These are phyloP conservation scores for Latrodectus elegans DNA, from an alignment of 2,888 invertebrate species.

Conservation along the genomic window DNA sequence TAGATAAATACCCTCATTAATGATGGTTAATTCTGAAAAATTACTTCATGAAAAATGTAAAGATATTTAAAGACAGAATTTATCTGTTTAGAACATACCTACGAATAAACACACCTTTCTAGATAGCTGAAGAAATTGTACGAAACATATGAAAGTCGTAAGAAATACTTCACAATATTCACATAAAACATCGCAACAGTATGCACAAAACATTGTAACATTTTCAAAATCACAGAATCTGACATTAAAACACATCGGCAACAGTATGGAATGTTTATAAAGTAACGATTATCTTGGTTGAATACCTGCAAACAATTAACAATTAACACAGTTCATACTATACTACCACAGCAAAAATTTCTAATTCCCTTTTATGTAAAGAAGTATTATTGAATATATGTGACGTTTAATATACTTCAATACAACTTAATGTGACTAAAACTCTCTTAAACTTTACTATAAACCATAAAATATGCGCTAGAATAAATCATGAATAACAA, in stretches of 20 bases:
- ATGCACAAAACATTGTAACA: conserved; percentile 64
- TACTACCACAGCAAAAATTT: background rate
- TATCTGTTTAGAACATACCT: background rate
- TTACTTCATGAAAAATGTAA: background rate
- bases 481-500: background rate
- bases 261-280: conserved; percentile 63
- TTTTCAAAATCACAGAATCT: conserved; percentile 65
- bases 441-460: background rate
- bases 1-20: background rate
- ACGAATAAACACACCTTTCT: conserved; percentile 24
- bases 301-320: conserved; percentile 46
- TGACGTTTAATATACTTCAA: background rate
- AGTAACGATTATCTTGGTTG: conserved; percentile 38
- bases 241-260: conserved; percentile 61
- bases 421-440: background rate
- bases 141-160: conserved; percentile 43
- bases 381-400: too few species aligned
- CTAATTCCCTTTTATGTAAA: background rate
- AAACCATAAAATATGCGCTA: background rate
- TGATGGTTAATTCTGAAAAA: background rate
- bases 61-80: background rate
- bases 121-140: conserved; percentile 30
- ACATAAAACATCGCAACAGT: conserved; percentile 58
- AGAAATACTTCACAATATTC: conserved; percentile 50
- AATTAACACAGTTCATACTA: conserved; percentile 12